Conservation (phyloP, 2,797 vertebrate genomes). For the Bovichtus diacanthus region DNA sequence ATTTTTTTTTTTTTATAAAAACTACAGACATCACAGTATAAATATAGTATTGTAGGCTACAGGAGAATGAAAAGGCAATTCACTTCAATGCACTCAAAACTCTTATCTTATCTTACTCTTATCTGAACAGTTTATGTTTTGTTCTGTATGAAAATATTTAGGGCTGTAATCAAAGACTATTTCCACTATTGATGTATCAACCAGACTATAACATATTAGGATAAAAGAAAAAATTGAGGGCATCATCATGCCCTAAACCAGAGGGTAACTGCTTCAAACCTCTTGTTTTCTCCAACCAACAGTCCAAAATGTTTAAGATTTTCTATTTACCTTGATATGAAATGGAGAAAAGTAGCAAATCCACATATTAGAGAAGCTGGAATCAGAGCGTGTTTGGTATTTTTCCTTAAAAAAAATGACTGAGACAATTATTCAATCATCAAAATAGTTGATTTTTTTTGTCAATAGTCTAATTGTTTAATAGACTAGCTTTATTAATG, state of each 20-base stretch:
- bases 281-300: neutral
- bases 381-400: neutral
- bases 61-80: too few species aligned
- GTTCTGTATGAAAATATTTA: neutral
- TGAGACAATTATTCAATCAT: too few species aligned
- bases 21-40: neutral
- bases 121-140: neutral
- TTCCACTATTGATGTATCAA: neutral
- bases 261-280: neutral
- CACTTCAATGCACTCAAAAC: neutral
- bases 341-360: neutral
- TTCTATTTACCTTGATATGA: neutral
- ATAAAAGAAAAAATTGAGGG: neutral
- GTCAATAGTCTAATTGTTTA: neutral
- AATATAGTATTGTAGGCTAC: neutral
- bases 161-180: fast-evolving
- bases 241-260: neutral
- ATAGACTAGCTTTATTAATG: neutral
- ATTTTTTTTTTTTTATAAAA: neutral
- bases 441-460: too few species aligned
- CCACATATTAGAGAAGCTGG: neutral
- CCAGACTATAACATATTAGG: neutral
- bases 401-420: neutral
- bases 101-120: neutral
- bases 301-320: neutral